Conservation (phyloP, 2,797 vertebrate species). For the Squalus acanthias region DNA sequence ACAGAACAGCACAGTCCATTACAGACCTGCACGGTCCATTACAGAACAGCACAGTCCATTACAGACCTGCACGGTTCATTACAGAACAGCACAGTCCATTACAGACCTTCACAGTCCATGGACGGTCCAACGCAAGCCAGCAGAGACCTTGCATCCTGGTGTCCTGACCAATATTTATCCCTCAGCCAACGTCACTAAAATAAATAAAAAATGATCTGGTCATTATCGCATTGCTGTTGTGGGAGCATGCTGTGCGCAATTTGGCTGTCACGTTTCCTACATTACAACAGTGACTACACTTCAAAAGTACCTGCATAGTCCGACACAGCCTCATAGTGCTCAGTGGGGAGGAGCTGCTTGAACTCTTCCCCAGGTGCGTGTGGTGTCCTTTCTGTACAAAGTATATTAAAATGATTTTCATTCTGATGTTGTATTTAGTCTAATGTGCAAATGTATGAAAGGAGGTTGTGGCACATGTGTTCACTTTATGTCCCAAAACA, state of each 20-base stretch:
- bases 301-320: not conserved
- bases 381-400: not conserved
- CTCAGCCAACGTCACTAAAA: not conserved
- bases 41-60: too few species aligned
- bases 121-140: too few species aligned
- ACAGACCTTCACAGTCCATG: too few species aligned
- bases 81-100: too few species aligned
- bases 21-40: too few species aligned
- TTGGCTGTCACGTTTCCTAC: not conserved
- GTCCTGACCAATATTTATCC: not conserved
- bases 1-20: too few species aligned
- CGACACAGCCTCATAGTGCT: not conserved
- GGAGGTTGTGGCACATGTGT: not conserved
- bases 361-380: not conserved
- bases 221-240: not conserved
- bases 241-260: not conserved
- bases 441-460: not conserved
- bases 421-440: not conserved
- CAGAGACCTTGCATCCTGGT: not conserved
- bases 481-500: not conserved
- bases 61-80: too few species aligned
- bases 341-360: not conserved
- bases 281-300: not conserved
- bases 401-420: not conserved
- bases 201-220: not conserved